Base-by-base conservation (phyloP, 2,113 vertebrate genomes). In the Cyprinodon tularosa region DNA sequence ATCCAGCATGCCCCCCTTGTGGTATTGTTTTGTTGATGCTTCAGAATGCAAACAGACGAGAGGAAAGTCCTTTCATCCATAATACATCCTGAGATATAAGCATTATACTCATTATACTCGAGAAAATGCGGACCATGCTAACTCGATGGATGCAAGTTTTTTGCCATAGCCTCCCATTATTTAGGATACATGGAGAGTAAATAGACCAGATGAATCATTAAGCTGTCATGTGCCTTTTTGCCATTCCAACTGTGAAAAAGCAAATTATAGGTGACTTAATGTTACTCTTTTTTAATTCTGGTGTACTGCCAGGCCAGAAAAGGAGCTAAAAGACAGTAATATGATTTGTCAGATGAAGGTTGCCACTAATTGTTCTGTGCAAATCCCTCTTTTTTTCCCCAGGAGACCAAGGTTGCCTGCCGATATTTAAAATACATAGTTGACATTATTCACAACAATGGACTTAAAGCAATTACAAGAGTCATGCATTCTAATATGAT, bases 231-330 rank as follows among this genome's bases (percentile, higher is more conserved):
- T 85, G 90, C 88, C 90, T 90, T 71, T 91, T 90, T 90, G 82
- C 80, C 84, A 87, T 88, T 87, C 81, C 72, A 71, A 91, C 78
- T 69, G 76, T 86, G 60, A 69, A 63, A 81, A 87, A 81, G 84
- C 86, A 93, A 91, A 94, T 95, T 88, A 90, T 89, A 91, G 87
- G 90, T 93, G 92, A 90, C 80, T 91, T 88, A 68, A 83, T 91
- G 80, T 88, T 92, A 77, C 73, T 74, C 89, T 85, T 86, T 84
- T 76, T 65, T 7, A 66, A 73, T 78, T 70, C 76, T 89, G 88
- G 85, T 91, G 69, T 47, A 12, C 69, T 76, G 88, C 90, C 90
- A 92, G 84, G 68, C 81, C 83, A 66, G 89, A 81, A 81, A 78
- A 82, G 82, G 87, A 87, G 84, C 88, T 90, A 77, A 93, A 87